A percentile compares a stretch with the other conserved stretches of the same genome.
Evolutionary conservation across 2,888 invertebrate genomes (phyloP).

Genomic region (Eurytoma californica): DNA sequence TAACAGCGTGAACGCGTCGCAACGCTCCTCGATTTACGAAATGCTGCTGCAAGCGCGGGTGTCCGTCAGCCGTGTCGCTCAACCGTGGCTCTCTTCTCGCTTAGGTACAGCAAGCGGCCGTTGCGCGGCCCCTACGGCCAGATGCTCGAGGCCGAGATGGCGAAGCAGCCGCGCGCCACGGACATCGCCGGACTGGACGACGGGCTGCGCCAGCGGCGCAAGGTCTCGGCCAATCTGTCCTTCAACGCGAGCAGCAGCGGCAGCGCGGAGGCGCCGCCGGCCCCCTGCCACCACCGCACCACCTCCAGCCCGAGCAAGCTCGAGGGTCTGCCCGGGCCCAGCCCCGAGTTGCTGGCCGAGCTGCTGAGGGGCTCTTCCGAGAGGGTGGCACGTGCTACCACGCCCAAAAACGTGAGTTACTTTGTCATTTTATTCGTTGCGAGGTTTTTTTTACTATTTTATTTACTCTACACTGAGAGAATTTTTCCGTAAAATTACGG

Average conservation of each 20-base stretch:
- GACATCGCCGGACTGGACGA: constrained; percentile 67
- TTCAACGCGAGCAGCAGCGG: constrained; percentile 68
- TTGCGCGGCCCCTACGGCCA: constrained; percentile 86
- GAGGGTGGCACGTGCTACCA: constrained; percentile 78
- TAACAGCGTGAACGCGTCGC: too few species aligned
- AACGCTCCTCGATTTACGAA: too few species aligned
- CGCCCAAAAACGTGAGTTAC: constrained; percentile 69
- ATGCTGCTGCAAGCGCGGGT: too few species aligned
- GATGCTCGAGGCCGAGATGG: constrained; percentile 89
- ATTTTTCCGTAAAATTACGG: too few species aligned
- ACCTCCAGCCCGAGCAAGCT: constrained; percentile 88
- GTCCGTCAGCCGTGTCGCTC: too few species aligned
- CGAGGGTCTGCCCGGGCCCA: constrained; percentile 79
- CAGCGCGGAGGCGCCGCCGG: constrained; percentile 72
- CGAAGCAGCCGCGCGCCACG: constrained; percentile 76
- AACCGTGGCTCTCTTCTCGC: neutral
- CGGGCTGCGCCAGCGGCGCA: constrained; percentile 74
- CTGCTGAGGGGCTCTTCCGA: constrained; percentile 88
- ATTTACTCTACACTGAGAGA: too few species aligned
- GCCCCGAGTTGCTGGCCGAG: constrained; percentile 85
- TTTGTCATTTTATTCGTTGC: too few species aligned
- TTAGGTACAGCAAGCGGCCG: constrained; percentile 84
- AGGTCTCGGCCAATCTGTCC: constrained; percentile 79
- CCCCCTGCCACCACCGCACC: constrained; percentile 84
- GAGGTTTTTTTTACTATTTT: too few species aligned